These are phyloP conservation scores for Dynastes grantii DNA, from an alignment of 2,888 invertebrate species.

Conservation along the genomic window DNA sequence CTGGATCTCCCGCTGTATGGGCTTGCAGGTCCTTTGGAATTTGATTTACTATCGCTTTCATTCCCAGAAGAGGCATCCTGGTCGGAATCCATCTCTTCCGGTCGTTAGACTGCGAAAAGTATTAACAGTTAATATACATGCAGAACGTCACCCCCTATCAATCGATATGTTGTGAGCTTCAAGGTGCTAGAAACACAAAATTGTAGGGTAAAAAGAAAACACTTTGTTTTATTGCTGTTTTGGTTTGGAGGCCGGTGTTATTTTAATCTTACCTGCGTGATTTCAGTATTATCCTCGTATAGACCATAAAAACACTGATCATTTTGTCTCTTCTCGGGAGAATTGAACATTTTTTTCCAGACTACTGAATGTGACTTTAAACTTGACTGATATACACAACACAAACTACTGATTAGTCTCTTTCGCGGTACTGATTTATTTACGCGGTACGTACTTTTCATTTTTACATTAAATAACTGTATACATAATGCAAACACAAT, in stretches of 20 bases:
- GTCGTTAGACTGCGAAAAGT: slow-evolving; percentile 49
- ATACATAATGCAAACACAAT: slow-evolving; percentile 66
- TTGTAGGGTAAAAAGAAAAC: slow-evolving; percentile 47
- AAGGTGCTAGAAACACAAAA: slow-evolving; percentile 47
- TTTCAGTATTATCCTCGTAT: slow-evolving; percentile 66
- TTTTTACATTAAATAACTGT: slow-evolving; percentile 63
- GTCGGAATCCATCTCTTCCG: slow-evolving; percentile 56
- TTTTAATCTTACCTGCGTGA: slow-evolving; percentile 70
- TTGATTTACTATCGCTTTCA: slow-evolving; percentile 64
- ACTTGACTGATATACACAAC: slow-evolving; percentile 67
- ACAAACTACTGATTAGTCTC: slow-evolving; percentile 69
- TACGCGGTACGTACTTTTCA: slow-evolving; percentile 60
- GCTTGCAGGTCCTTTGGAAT: slow-evolving; percentile 59
- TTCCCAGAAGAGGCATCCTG: slow-evolving; percentile 58
- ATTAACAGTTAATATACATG: slow-evolving; percentile 26
- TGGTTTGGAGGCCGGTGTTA: slow-evolving; percentile 66
- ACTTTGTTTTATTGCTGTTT: slow-evolving; percentile 51
- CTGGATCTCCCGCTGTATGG: slow-evolving; percentile 54
- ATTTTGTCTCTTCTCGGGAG: slow-evolving; percentile 67
- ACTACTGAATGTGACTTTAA: slow-evolving; percentile 63
- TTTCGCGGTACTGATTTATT: slow-evolving; percentile 66
- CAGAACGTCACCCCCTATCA: background rate
- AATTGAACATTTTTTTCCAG: slow-evolving; percentile 63
- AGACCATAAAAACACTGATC: slow-evolving; percentile 69
- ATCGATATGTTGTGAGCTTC: slow-evolving; percentile 18